Conservation (phyloP, 2,888 invertebrate species). For the Fragum sueziense region DNA sequence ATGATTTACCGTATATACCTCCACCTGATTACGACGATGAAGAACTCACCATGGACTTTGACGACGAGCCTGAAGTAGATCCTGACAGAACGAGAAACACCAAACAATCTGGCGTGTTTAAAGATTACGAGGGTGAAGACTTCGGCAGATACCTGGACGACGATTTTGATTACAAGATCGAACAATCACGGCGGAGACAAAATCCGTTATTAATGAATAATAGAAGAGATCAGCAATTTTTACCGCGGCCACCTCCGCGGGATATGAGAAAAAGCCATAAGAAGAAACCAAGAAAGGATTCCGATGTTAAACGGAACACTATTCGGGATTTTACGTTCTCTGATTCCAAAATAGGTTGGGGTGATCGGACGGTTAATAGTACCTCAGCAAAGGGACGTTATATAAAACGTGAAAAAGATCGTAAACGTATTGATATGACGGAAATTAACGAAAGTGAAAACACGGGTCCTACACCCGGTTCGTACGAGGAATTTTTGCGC, state of each 20-base stretch:
- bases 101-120: constrained; percentile 20
- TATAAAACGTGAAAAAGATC: constrained; percentile 64
- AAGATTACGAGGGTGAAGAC: constrained; percentile 63
- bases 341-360: constrained; percentile 67
- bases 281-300: constrained; percentile 33
- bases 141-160: constrained; percentile 62
- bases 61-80: constrained; percentile 45
- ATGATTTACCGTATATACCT: constrained; percentile 60
- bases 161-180: constrained; percentile 52
- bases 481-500: constrained; percentile 67
- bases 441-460: not conserved
- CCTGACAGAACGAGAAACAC: constrained; percentile 9
- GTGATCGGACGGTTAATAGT: constrained; percentile 65
- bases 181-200: constrained; percentile 15
- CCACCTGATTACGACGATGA: constrained; percentile 68
- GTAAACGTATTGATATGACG: constrained; percentile 33
- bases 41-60: constrained; percentile 57
- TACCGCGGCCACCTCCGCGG: not conserved
- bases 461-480: constrained; percentile 26
- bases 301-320: constrained; percentile 57
- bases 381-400: constrained; percentile 66
- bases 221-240: constrained; percentile 5
- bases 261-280: constrained; percentile 19
- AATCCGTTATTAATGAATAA: not conserved
- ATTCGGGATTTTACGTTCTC: constrained; percentile 64